These are phyloP conservation scores for Osmoderma eremita DNA, from an alignment of 2,888 invertebrate genomes.

Conservation along the genomic window DNA sequence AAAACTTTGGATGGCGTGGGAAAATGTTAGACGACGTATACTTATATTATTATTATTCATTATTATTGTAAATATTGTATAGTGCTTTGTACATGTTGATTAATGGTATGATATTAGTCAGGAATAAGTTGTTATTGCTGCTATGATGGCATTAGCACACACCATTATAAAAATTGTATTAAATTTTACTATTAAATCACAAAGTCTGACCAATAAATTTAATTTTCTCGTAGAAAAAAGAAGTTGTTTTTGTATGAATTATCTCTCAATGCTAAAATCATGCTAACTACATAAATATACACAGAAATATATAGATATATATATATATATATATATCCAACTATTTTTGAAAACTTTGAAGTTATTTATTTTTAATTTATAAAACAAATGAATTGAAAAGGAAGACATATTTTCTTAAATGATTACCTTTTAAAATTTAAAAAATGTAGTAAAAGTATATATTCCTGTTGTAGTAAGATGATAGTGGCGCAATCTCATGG, in stretches of 20 bases:
- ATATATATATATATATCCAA: conserved; percentile 6
- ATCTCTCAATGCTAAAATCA: not conserved
- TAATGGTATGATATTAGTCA: conserved; percentile 61
- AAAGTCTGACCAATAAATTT: conserved; percentile 61
- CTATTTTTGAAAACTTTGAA: conserved; percentile 10
- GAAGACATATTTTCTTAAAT: not conserved
- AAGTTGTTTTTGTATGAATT: conserved; percentile 15
- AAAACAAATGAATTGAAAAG: not conserved
- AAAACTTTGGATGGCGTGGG: conserved; percentile 10
- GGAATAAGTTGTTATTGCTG: conserved; percentile 57
- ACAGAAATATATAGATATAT: not conserved
- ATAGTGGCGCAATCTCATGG: conserved; percentile 25
- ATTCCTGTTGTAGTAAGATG: not conserved
- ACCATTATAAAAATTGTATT: conserved; percentile 58
- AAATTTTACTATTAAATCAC: conserved; percentile 59
- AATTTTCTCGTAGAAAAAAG: conserved; percentile 55
- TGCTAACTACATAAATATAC: not conserved
- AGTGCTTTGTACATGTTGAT: conserved; percentile 69
- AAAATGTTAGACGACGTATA: conserved; percentile 52
- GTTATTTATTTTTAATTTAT: conserved; percentile 3
- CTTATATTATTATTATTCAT: conserved; percentile 48
- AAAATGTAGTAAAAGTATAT: not conserved
- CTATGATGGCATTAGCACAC: conserved; percentile 54
- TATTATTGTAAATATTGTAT: conserved; percentile 67
- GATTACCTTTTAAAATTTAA: too few relatives aligned